These are phyloP conservation scores for Prochilodus magdalenae DNA, from an alignment of 2,113 vertebrate species.

Conservation along the genomic window DNA sequence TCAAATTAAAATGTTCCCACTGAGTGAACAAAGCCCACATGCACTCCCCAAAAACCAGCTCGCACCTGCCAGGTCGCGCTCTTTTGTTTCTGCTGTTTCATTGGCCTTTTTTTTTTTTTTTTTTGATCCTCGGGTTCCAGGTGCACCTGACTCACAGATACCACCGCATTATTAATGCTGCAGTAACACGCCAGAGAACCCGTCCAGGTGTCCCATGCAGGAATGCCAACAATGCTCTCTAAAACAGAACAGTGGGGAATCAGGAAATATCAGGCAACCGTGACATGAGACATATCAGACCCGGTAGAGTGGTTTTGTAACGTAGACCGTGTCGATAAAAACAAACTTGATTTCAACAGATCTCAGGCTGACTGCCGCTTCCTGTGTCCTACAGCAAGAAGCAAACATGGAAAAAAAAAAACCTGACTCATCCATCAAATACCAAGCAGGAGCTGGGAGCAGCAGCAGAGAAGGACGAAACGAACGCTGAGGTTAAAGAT, in stretches of 20 bases:
- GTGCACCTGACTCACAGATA: conserved; percentile 32
- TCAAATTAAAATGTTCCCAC: conserved; percentile 77
- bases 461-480: conserved; percentile 10
- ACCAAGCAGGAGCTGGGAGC: conserved; percentile 14
- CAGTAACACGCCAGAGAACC: neutral
- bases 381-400: conserved; percentile 13
- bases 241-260: conserved; percentile 51
- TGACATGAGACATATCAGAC: neutral
- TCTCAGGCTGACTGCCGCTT: conserved; percentile 19
- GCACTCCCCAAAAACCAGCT: conserved; percentile 59
- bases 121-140: conserved; percentile 28
- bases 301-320: neutral
- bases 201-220: conserved; percentile 27
- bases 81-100: conserved; percentile 49
- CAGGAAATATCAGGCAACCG: conserved; percentile 30
- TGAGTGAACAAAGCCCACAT: conserved; percentile 70
- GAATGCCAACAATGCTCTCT: conserved; percentile 18
- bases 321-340: conserved; percentile 36
- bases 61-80: conserved; percentile 65
- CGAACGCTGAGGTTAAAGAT: conserved; percentile 3
- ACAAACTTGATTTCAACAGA: conserved; percentile 12
- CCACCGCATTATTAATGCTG: conserved; percentile 26
- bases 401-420: neutral
- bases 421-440: conserved; percentile 41
- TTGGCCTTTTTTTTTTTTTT: neutral